Base-by-base conservation (phyloP, 2,888 invertebrate genomes). In the Entomobrya multifasciata region DNA sequence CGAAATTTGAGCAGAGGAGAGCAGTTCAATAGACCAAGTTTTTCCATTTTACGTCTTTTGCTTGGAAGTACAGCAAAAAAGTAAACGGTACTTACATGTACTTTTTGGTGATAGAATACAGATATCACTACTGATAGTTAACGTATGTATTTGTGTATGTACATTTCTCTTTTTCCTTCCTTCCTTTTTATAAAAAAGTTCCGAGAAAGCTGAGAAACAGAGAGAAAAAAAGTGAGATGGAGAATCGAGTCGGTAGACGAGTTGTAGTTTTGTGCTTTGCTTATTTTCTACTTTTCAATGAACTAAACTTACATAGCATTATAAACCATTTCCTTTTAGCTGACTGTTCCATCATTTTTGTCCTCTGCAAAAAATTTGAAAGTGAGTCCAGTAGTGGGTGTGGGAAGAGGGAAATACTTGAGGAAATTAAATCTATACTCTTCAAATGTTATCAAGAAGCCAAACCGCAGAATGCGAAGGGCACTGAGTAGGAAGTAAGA, bases 371-470 rank as follows among this genome's bases (percentile, higher is more conserved):
- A 25, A 49, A 72, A 70, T 47, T 27, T 3, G 52, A 27, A 44
- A 72, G 44, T 22, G 15, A 36, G 36, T 4, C 4, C 36, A 36
- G 36, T 36, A 36, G 36, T 36, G 8, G 36, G 25, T 27, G 30
- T n/a, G 36, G 25, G 47, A 67, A 20, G 20, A 67, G 17, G 22
- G 11, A 78, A 57, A 84, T 77, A 57, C 79, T 72, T 52, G 60
- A 85, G 85, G 79, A 79, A 85, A 79, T 85, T 85, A 85, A 79
- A 79, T 79, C 79, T 85, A 72, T 82, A 70, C 67, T 60, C 70
- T 79, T 72, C 20, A 79, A 72, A 72, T 85, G 79, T 72, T 79
- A 85, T 67, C 65, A n/a, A n/a, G n/a, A n/a, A n/a, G n/a, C n/a
- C n/a, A n/a, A n/a, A n/a, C n/a, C n/a, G n/a, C n/a, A n/a, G n/a